These are phyloP conservation scores for Tor tambroides DNA, from an alignment of 2,113 vertebrate genomes.

Conservation along the genomic window DNA sequence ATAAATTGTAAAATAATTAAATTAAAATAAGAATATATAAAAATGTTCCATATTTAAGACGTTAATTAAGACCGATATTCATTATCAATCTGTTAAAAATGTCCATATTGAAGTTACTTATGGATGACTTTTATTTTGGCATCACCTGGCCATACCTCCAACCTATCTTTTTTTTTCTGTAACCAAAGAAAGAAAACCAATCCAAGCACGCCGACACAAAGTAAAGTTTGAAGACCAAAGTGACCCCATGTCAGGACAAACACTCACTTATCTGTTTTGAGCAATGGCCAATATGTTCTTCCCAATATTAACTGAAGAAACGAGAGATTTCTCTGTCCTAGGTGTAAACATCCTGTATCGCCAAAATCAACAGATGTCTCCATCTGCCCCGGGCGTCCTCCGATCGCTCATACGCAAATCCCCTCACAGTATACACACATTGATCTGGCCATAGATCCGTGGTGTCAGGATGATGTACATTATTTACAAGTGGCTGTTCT, in stretches of 20 bases:
- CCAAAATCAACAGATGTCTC: slow-evolving; percentile 65
- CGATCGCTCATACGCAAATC: slow-evolving; percentile 37
- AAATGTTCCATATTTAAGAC: neutral
- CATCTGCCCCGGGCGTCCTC: slow-evolving; percentile 41
- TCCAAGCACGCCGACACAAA: neutral
- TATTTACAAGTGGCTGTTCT: slow-evolving; percentile 62
- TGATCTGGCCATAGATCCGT: slow-evolving; percentile 59
- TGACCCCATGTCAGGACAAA: slow-evolving; percentile 33
- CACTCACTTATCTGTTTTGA: slow-evolving; percentile 41
- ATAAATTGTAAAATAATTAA: neutral
- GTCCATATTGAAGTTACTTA: neutral
- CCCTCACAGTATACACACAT: slow-evolving; percentile 55
- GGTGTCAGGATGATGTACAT: slow-evolving; percentile 61
- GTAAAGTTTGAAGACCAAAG: slow-evolving; percentile 18
- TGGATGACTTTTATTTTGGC: slow-evolving; percentile 26
- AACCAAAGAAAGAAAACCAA: slow-evolving; percentile 9
- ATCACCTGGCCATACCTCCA: slow-evolving; percentile 5
- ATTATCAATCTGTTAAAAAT: neutral
- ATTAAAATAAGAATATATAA: neutral
- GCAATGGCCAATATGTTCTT: slow-evolving; percentile 38
- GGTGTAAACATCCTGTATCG: slow-evolving; percentile 63
- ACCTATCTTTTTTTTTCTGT: neutral
- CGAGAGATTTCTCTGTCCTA: slow-evolving; percentile 43
- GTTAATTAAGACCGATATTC: neutral
- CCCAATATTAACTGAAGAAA: slow-evolving; percentile 54